These are phyloP conservation scores for Lethrus apterus DNA, from an alignment of 1,140 invertebrate genomes.

Conservation along the genomic window DNA sequence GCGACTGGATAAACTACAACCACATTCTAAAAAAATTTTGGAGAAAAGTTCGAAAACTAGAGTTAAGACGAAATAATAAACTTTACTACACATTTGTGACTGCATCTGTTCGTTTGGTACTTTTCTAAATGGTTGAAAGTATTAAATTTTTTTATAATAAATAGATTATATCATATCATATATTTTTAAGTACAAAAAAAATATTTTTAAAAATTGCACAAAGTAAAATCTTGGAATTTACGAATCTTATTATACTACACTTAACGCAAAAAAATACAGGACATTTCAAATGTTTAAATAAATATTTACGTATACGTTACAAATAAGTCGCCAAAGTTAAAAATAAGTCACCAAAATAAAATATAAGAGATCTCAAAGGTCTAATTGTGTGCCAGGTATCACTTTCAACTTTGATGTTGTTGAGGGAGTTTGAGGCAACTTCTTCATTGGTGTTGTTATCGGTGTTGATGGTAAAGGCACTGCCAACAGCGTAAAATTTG, in stretches of 20 bases:
- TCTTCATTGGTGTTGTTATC: too few species aligned
- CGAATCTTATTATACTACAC: too few species aligned
- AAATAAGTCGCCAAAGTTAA: too few species aligned
- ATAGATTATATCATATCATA: not conserved
- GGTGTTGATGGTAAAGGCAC: not conserved
- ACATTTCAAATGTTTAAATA: too few species aligned
- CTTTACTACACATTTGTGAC: not conserved
- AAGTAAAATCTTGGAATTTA: too few species aligned
- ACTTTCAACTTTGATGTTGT: not conserved
- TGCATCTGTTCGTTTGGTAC: too few species aligned
- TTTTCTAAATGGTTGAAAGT: too few species aligned
- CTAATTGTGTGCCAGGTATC: not conserved
- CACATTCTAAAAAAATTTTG: slow-evolving; percentile 75
- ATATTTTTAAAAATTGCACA: too few species aligned
- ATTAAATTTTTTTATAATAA: not conserved
- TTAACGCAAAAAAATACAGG: too few species aligned
- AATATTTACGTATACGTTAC: too few species aligned
- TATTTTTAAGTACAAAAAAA: not conserved
- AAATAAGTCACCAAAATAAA: too few species aligned
- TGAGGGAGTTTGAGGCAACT: not conserved
- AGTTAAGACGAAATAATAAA: slow-evolving; percentile 52
- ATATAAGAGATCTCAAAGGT: too few species aligned
- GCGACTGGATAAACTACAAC: slow-evolving; percentile 68
- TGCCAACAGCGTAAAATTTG: not conserved
- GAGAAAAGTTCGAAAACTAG: slow-evolving; percentile 56